Percentiles rank a stretch among this genome's conserved stretches.
Evolutionary conservation across 2,113 vertebrate species (phyloP).

Genomic region (Hemichromis elongatus): DNA sequence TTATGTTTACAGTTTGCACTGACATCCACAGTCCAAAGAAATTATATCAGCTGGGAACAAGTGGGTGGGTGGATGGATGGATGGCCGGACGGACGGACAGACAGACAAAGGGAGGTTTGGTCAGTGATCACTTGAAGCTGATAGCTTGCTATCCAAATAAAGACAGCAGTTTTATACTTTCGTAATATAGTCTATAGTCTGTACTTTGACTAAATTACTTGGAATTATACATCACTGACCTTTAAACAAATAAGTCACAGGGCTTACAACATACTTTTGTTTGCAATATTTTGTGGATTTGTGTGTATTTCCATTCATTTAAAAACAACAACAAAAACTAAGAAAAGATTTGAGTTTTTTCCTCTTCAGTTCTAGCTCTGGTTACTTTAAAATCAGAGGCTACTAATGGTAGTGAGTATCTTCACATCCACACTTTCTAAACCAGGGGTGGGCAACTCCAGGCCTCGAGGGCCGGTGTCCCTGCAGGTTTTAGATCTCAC

Average conservation of each 20-base stretch:
- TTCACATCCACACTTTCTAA: not conserved
- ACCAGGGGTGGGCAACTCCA: no score
- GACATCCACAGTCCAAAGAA: not conserved
- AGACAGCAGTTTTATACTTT: not conserved
- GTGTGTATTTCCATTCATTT: not conserved
- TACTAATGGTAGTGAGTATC: not conserved
- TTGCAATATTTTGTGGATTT: not conserved
- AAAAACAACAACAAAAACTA: not conserved
- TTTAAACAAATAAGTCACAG: not conserved
- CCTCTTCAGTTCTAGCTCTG: not conserved
- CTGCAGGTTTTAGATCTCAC: no score
- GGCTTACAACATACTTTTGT: rapidly evolving
- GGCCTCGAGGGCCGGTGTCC: no score
- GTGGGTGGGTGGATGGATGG: not conserved
- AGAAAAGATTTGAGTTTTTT: not conserved
- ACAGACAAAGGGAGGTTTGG: not conserved
- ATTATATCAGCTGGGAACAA: not conserved
- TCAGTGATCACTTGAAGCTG: rapidly evolving
- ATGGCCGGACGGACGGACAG: rapidly evolving
- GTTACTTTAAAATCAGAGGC: not conserved
- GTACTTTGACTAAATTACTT: not conserved
- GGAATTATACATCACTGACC: not conserved
- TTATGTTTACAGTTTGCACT: not conserved
- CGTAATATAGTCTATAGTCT: not conserved
- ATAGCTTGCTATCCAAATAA: not conserved